Evolutionary conservation across 2,113 vertebrate genomes (phyloP).

Genomic region (Megaceryle torquata): DNA sequence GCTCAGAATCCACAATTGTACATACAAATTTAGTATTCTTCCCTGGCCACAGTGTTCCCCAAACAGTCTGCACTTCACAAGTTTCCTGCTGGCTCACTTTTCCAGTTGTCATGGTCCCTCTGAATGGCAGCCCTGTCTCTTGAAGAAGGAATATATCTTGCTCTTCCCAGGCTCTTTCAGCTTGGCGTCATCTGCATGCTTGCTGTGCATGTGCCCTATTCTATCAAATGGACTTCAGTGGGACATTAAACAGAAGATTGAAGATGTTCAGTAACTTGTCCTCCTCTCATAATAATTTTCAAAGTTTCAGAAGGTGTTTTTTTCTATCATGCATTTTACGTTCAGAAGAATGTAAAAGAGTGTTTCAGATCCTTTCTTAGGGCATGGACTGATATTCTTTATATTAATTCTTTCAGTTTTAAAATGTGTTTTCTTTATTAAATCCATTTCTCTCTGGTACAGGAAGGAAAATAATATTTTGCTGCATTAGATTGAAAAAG

Average conservation of each 20-base stretch:
- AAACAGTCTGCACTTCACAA: background rate
- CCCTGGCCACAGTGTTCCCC: background rate
- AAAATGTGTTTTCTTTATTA: background rate
- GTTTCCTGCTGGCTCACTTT: background rate
- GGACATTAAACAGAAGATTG: background rate
- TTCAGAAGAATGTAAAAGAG: background rate
- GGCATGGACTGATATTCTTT: background rate
- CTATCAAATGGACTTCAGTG: background rate
- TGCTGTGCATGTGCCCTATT: accelerated
- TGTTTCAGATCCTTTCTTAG: background rate
- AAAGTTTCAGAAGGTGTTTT: background rate
- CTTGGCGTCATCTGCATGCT: background rate
- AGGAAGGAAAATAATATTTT: background rate
- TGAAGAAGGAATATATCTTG: background rate
- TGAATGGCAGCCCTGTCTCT: background rate
- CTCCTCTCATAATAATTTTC: background rate
- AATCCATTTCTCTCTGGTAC: background rate
- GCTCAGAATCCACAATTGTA: background rate
- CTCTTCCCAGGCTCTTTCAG: background rate
- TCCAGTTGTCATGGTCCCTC: background rate
- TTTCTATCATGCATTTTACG: background rate
- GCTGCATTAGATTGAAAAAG: background rate
- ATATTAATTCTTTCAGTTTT: background rate
- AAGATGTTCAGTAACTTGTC: background rate
- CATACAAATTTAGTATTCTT: background rate